These are phyloP conservation scores for Meghimatium bilineatum DNA, from an alignment of 2,888 invertebrate genomes.

Conservation along the genomic window DNA sequence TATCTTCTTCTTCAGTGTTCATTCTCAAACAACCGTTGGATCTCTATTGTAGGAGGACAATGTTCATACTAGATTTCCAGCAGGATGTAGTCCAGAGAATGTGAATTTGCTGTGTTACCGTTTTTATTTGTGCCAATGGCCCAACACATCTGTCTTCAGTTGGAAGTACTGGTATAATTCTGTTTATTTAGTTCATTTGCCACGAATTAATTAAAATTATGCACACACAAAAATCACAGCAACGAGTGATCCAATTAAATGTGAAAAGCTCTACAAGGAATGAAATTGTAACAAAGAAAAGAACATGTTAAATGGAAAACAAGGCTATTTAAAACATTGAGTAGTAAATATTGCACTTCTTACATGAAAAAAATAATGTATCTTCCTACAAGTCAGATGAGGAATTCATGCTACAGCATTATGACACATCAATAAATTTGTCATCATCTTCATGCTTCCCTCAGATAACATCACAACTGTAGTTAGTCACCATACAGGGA, in stretches of 20 bases:
- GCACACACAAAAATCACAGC: background rate
- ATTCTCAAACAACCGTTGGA: too few relatives aligned
- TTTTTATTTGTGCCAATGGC: too few relatives aligned
- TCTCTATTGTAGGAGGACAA: too few relatives aligned
- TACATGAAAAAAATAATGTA: background rate
- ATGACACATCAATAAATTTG: background rate
- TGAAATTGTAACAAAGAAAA: background rate
- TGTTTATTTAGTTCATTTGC: background rate
- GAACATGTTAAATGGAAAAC: background rate
- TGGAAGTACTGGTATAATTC: background rate
- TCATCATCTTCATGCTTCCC: background rate
- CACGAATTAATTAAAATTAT: background rate
- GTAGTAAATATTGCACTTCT: conserved; percentile 15
- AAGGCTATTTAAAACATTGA: background rate
- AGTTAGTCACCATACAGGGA: background rate
- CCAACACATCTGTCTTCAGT: too few relatives aligned
- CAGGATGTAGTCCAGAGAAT: too few relatives aligned
- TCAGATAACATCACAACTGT: background rate
- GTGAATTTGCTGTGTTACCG: too few relatives aligned
- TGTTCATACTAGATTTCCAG: too few relatives aligned
- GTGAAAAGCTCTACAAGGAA: background rate
- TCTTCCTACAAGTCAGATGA: background rate
- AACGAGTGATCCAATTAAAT: background rate
- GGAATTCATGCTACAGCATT: background rate
- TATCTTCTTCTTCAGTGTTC: too few relatives aligned